Base-by-base conservation (phyloP, 1,140 invertebrate genomes). In the Aporrectodea caliginosa region DNA sequence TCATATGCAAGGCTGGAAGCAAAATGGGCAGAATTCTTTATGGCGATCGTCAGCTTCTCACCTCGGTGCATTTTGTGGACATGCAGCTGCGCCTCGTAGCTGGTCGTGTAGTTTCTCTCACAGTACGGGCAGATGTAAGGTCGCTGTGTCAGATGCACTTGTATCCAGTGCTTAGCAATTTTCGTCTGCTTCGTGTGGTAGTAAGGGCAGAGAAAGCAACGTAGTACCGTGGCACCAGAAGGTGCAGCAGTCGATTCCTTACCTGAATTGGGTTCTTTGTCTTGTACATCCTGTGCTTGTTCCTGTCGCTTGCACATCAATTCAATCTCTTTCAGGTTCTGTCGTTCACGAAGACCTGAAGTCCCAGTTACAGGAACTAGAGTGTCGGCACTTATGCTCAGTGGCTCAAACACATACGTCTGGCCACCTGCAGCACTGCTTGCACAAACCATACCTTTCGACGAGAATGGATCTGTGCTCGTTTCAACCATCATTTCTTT, bases 61-160 rank as follows among this genome's bases (percentile, higher is more conserved):
- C 35, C 35, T 34, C 33, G 68, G 33, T 79, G 78, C 16, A 72
- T 35, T 73, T 73, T 73, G 27, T 34, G n/a, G 34, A 79, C 73
- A 70, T 79, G 78, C 16, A 16, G 30, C 27, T 30, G 32, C 14
- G 35, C 78, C 35, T 70, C 32, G 33, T 73, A 73, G 69, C 69
- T 79, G 22, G 78, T 79, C 16, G 35, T 31, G 69, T 73, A 79
- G 14, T 32, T 32, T 22, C 33, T 32, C 1, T 73, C 0, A 34
- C 78, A 79, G 71, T 79, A 68, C 0, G 70, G 58, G 34, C 78
- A 79, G 32, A 34, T 72, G 35, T 79, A 79, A 27, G 69, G 33
- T 32, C 43, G 35, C 16, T 79, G 78, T 43, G 69, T 71, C n/a
- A 79, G 35, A 32, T 79, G 78, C 29, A 43, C 69, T 73, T 73